A percentile compares a stretch with the other conserved stretches of the same genome.
These are phyloP conservation scores for Sclerodermus sp. DNA, from an alignment of 2,888 invertebrate genomes.

Conservation along the genomic window DNA sequence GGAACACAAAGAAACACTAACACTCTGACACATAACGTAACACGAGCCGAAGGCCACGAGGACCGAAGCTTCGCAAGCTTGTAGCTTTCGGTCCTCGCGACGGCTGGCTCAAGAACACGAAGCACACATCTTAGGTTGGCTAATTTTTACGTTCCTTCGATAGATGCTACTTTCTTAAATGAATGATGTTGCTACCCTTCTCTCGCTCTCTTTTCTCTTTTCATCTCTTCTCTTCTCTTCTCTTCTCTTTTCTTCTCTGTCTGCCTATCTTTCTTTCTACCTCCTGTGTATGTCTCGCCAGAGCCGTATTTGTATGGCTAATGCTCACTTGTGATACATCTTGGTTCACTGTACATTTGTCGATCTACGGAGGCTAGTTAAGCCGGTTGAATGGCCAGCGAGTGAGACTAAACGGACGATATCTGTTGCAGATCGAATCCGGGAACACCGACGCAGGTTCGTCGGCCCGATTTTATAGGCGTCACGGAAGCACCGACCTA, in stretches of 20 bases:
- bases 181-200: constrained; percentile 41
- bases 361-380: constrained; percentile 3
- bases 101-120: too few species aligned
- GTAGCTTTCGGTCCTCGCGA: too few species aligned
- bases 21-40: too few species aligned
- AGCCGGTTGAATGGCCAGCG: too few species aligned
- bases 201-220: constrained; percentile 12
- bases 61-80: too few species aligned
- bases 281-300: constrained; percentile 51
- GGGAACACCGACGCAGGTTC: constrained; percentile 87
- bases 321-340: constrained; percentile 46
- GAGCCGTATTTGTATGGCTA: constrained; percentile 54
- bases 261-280: constrained; percentile 17
- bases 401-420: too few species aligned
- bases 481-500: constrained; percentile 59
- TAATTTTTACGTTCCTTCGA: constrained; percentile 27
- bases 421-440: constrained; percentile 80
- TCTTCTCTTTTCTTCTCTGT: too few species aligned
- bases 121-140: too few species aligned
- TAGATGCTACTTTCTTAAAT: constrained; percentile 51
- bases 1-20: too few species aligned
- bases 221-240: constrained; percentile 24
- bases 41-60: too few species aligned
- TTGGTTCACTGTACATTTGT: constrained; percentile 41
- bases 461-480: constrained; percentile 85